Percentiles rank a stretch among this genome's conserved stretches.
Evolutionary conservation across 2,888 invertebrate genomes (phyloP).

Genomic region (Folsomia candida): DNA sequence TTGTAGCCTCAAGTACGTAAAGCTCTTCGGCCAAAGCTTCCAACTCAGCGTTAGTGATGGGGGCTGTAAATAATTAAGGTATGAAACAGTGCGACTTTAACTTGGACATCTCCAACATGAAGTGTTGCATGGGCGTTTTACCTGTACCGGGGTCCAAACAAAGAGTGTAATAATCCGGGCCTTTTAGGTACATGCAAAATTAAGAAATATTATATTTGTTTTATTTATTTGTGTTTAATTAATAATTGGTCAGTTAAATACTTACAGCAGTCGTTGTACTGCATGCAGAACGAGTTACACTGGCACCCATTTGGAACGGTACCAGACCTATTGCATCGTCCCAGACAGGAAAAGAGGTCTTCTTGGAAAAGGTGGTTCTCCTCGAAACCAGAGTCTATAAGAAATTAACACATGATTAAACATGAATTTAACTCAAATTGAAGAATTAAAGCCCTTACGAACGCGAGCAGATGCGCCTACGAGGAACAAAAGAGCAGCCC

Average conservation of each 20-base stretch:
- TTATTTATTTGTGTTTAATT: not conserved
- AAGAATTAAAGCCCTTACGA: too few relatives aligned
- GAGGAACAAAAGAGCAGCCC: too few relatives aligned
- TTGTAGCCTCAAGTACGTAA: constrained; percentile 65
- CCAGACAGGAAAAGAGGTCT: constrained; percentile 33
- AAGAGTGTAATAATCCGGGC: constrained; percentile 3
- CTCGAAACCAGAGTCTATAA: too few relatives aligned
- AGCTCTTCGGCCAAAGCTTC: constrained; percentile 70
- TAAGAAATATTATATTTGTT: not conserved
- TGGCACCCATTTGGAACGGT: constrained; percentile 34
- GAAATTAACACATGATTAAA: not conserved
- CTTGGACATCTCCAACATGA: not conserved
- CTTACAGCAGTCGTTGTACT: constrained; percentile 40
- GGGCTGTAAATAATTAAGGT: constrained; percentile 49
- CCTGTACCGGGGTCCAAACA: not conserved
- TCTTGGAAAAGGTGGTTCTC: not conserved
- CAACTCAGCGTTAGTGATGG: constrained; percentile 65
- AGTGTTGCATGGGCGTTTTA: not conserved
- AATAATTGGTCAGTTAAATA: not conserved
- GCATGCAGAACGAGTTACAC: constrained; percentile 35
- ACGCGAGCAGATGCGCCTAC: too few relatives aligned
- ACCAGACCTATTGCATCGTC: constrained; percentile 36
- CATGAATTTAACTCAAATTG: too few relatives aligned
- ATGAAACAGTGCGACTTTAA: not conserved
- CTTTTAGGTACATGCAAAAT: too few relatives aligned